Evolutionary conservation across 2,888 invertebrate species (phyloP), one percentile per base, ranked within the genome.

Genomic region (Parnassius apollo): DNA sequence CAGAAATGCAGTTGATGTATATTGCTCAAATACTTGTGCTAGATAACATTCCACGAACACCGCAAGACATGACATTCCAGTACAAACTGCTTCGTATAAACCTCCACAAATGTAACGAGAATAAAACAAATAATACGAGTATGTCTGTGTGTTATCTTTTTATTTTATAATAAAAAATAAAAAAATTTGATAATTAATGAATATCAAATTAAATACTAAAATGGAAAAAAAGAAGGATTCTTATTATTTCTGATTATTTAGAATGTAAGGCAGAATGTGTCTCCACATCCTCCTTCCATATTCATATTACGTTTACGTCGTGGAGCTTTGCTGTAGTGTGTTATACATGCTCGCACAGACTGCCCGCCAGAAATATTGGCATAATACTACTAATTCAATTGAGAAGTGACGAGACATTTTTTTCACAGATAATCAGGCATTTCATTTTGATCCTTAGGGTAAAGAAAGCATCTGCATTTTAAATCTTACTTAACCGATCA

Each of bases 21-120:
- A 56, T 61, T 52, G 51, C 44, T 61, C 57, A 57, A 61, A 61
- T 61, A 57, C 61, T 57, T 56, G 9, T 57, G 61, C 18, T 51
- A 25, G 61, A 51, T 51, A 51, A 56, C 61, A 61, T 61, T 61
- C 61, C 46, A 7, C 45, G 18, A 51, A 51, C 56, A 57, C 50
- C 56, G 42, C 61, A 61, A 61, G 57, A 57, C 56, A 56, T 56
- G 50, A 61, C 56, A 61, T 57, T 51, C 61, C 61, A 52, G 22
- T 57, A 45, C 51, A 42, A 52, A 49, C 51, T 61, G 56, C 35
- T n/a, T 49, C 10, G 18, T 45, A 50, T 50, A 45, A 18, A 18
- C 22, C 3, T 22, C 10, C 46, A 46, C 9, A 46, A n/a, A n/a
- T n/a, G n/a, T n/a, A n/a, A n/a, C n/a, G n/a, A n/a, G n/a, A n/a